Base-by-base conservation (phyloP, 2,797 vertebrate species). In the Hippopotamyrus pictus region DNA sequence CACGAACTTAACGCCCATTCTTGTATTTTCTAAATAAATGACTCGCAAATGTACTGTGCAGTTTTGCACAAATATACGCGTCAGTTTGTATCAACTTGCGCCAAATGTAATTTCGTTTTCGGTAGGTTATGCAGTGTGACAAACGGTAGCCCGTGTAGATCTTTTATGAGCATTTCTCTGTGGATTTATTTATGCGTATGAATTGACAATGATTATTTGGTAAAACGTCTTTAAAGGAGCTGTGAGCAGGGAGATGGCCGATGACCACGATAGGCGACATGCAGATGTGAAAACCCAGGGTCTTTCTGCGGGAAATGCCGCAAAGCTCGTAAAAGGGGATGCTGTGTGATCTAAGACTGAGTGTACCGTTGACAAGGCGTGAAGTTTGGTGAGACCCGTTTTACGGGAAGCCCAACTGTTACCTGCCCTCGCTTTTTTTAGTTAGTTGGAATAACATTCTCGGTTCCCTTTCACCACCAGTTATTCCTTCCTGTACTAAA, bases 291-390 rank as follows among this genome's bases (percentile, higher is more conserved):
- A 29, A 88, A 48, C 89, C 88, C 2, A 19, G 2, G 37, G 76
- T 86, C 6, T 93, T 93, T 93, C 93, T 41, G 89, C 44, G 89
- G 92, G 90, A 91, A 91, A 90, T 86, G 59, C 84, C 65, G 37
- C 44, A 87, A 11, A 87, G 53, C 83, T 33, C 84, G 7, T 22
- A 69, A 33, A 73, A 7, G 48, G 37, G n/a, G 53, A 88, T 89
- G 87, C 84, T 79, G 29, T 14, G 41, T 90, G 90, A 90, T 88
- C 88, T 90, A 44, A 2, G 50, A 1, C 69, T 41, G 69, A 41
- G 14, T 76, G 12, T 73, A 37, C 33, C 29, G 33, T 14, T 14
- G 69, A 76, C 29, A 37, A 22, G 17, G 33, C 19, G 50, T 57
- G 69, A 84, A 57, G 79, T 57, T 44, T 51, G 48, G 1, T 17